Conservation (phyloP, 2,113 vertebrate genomes). For the Callipepla californica region DNA sequence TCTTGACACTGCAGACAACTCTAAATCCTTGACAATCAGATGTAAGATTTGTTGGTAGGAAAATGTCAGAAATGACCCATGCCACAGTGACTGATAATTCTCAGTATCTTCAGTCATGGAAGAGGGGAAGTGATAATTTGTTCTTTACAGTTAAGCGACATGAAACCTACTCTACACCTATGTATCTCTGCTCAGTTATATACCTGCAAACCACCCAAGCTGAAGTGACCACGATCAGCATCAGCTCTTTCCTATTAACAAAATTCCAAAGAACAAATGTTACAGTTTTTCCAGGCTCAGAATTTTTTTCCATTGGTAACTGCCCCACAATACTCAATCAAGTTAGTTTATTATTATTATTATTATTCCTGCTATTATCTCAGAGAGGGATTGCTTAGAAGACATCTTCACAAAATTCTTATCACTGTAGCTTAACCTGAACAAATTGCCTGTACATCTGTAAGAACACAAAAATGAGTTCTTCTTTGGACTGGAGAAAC, state of each 20-base stretch:
- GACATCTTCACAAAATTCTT: not conserved
- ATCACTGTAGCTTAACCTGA: not conserved
- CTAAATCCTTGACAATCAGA: not conserved
- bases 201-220: not conserved
- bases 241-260: not conserved
- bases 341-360: not conserved
- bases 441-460: not conserved
- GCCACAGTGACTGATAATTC: not conserved
- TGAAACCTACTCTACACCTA: not conserved
- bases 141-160: not conserved
- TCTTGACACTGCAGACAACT: not conserved
- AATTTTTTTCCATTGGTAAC: not conserved
- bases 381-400: not conserved
- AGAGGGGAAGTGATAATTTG: not conserved
- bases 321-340: not conserved
- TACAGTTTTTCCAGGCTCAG: not conserved
- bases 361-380: not conserved
- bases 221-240: not conserved
- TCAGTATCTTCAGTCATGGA: not conserved
- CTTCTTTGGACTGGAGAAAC: not conserved
- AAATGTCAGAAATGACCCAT: not conserved
- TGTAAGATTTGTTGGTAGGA: not conserved
- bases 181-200: accelerated
- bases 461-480: not conserved
- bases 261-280: constrained; percentile 11